Evolutionary conservation across 2,797 vertebrate genomes (phyloP), one percentile per base, ranked within the genome.

Genomic region (Babyrousa celebensis): DNA sequence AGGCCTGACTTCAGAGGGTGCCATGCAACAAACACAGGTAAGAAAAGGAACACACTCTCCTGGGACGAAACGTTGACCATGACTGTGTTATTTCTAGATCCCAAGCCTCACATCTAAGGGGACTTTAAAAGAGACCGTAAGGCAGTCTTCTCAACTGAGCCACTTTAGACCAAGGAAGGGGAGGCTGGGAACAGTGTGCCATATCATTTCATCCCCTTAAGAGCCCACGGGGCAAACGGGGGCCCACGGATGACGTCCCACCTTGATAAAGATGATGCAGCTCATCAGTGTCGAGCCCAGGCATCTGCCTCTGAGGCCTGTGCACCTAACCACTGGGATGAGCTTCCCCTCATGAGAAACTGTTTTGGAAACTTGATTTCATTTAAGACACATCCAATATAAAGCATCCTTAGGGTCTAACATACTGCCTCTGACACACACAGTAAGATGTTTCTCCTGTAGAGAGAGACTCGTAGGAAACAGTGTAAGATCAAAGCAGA

Each of bases 281-380:
- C 32, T 72, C 4, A 21, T 23, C 27, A 6, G 3, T 32, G 2
- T 43, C 2, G 16, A 52, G 5, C 9, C 25, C 1, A 9, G n/a
- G 71, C 6, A 43, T 62, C 27, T 40, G 21, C 11, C n/a, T 32
- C 10, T 3, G 0, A 48, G 5, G 25, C 16, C 84, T 65, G 2
- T 23, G 72, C 25, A 16, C 12, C 4, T 56, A 63, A 60, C 20
- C 36, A 65, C 29, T 68, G 78, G 0, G 12, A 36, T 3, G 12
- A 65, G 12, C 3, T n/a, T 15, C 5, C 60, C 52, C 27, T 60
- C 5, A 6, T 36, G 27, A 72, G 20, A 94, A 56, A 25, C 6
- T 79, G 14, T 29, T 74, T 40, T 56, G 15, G 85, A 94, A 85
- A 56, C 3, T 25, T 40, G 56, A 80, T 83, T 92, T 94, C 52